Percentiles rank a stretch among this genome's conserved stretches.
phyloP scores from a whole-genome alignment of 2,113 vertebrate genomes.

The Artemisiospiza belli region DNA sequence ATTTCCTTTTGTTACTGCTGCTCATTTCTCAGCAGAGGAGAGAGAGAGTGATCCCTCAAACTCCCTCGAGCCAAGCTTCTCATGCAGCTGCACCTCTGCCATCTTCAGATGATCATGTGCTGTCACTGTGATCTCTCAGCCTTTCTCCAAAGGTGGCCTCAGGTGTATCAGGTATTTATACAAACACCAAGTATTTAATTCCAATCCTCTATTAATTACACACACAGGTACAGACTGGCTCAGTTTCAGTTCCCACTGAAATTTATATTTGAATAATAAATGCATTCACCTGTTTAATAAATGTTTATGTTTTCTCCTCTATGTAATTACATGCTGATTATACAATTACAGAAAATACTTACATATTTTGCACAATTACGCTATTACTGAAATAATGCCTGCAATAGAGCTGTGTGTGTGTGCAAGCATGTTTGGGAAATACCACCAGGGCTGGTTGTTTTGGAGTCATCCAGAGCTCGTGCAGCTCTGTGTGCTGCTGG shows the following conservation, averaged over 20 bases:
- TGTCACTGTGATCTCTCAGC: not conserved
- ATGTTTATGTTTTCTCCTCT: slow-evolving; percentile 43
- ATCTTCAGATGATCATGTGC: not conserved
- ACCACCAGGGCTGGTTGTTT: not conserved
- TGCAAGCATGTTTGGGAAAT: not conserved
- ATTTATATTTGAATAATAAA: slow-evolving; percentile 41
- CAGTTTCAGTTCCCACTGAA: not conserved
- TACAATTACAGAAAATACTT: slow-evolving; percentile 43
- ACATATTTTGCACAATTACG: slow-evolving; percentile 36
- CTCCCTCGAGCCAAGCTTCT: not conserved
- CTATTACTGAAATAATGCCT: slow-evolving; percentile 20
- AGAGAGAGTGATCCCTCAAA: not conserved
- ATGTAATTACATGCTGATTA: slow-evolving; percentile 44
- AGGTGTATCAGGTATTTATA: not conserved
- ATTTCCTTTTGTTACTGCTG: not conserved
- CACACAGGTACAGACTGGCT: not conserved
- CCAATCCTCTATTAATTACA: not conserved
- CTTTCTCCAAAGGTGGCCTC: not conserved
- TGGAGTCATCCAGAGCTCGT: rapidly evolving
- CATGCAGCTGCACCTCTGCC: not conserved
- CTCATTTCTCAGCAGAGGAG: not conserved
- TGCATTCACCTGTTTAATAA: slow-evolving; percentile 54
- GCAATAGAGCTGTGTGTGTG: not conserved
- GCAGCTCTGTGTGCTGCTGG: not conserved
- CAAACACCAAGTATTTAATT: not conserved